Conservation (phyloP, 2,888 invertebrate species). For the Drosophila engyochracea region DNA sequence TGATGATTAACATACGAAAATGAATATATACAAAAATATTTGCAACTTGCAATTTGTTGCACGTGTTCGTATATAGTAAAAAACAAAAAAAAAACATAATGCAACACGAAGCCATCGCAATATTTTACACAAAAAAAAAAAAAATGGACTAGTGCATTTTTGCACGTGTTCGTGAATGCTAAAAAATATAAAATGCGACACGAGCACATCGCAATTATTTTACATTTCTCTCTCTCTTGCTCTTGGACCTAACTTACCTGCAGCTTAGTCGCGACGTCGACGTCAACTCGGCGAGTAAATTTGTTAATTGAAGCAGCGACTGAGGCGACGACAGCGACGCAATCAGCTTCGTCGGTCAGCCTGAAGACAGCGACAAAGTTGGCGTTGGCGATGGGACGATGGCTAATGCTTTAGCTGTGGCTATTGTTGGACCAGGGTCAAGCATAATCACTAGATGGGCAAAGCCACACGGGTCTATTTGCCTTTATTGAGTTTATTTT, state of each 20-base stretch:
- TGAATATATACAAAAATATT: neutral
- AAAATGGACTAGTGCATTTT: neutral
- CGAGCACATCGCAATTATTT: constrained; percentile 12
- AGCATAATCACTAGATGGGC: constrained; percentile 74
- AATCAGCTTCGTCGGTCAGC: constrained; percentile 46
- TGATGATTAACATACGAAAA: neutral
- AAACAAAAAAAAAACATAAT: neutral
- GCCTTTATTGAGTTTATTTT: constrained; percentile 64
- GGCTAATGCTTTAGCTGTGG: constrained; percentile 41
- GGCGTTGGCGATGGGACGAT: constrained; percentile 33
- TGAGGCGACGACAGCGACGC: constrained; percentile 15
- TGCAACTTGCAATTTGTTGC: neutral
- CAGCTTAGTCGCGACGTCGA: constrained; percentile 57
- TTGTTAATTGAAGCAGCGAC: constrained; percentile 65
- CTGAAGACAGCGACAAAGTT: constrained; percentile 63
- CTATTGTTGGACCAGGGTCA: constrained; percentile 81
- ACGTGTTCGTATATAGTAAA: neutral
- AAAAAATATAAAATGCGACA: neutral
- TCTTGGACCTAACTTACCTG: constrained; percentile 56
- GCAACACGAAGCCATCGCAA: neutral
- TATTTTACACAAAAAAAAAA: neutral
- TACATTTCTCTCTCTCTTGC: neutral
- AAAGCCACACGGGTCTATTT: constrained; percentile 22
- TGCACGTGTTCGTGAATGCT: neutral
- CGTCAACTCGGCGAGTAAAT: constrained; percentile 52